Evolutionary conservation across 2,113 vertebrate genomes (phyloP), one percentile per base, ranked within the genome.

Genomic region (Uropsilus gracilis): DNA sequence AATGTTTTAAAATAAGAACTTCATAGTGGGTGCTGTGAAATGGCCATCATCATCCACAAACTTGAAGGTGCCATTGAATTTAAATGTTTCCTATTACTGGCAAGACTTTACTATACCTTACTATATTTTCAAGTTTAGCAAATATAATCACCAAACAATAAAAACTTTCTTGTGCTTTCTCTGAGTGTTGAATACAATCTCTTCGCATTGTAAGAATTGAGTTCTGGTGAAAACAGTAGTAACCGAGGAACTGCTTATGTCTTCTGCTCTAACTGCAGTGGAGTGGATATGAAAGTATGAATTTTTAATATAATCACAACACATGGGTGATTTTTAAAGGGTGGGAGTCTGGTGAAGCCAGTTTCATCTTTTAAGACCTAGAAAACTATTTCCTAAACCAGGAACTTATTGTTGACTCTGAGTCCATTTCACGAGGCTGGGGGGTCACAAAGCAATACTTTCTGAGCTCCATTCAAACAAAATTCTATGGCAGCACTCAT

Each of bases 1-100:
- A 17, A 57, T 44, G 80, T 83, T 89, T 95, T 92, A 42, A 90
- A 44, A 83, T 84, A 16, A 95, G 37, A 94, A 48, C 55, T 66
- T 82, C 34, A 57, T 4, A 32, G 57, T 61, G 22, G 50, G 28
- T 48, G 18, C 42, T 46, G 9, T 17, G 59, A 55, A 85, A 78
- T 48, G 68, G 34, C n/a, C n/a, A n/a, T n/a, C n/a, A n/a, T 42
- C 66, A 94, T 42, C 24, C 26, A 20, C 34, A 32, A 34, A 71
- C 42, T 72, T n/a, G 46, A 73, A 86, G 39, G 64, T 24, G 46
- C 6, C 46, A 71, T 89, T 64, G 68, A 78, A 68, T 86, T 59
- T 50, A 30, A 92, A 72, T n/a, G 5, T 48, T 57, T 71, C n/a
- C n/a, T 72, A 16, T 59, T 81, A 13, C 48, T 64, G 75, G 50